phyloP scores from a whole-genome alignment of 2,797 vertebrate genomes.

The Anabacerthia variegaticeps region DNA sequence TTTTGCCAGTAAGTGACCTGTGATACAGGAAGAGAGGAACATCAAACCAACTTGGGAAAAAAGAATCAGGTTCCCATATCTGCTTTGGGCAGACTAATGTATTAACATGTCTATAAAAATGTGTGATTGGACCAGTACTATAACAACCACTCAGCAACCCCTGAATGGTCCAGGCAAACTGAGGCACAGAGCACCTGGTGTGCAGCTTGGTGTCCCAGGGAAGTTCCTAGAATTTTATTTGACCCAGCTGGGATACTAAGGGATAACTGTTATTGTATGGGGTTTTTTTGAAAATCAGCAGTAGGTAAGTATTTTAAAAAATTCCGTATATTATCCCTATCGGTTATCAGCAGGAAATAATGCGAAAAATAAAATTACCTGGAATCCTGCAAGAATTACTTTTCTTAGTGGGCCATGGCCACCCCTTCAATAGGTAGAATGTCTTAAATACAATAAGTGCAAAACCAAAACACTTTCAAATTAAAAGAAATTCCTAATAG shows the following conservation, averaged over 20 bases:
- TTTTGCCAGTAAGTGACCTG: not conserved
- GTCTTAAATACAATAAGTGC: not conserved
- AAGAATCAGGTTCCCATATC: not conserved
- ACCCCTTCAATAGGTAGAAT: not conserved
- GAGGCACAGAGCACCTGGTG: not conserved
- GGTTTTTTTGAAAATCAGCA: not conserved
- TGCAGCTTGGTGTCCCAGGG: not conserved
- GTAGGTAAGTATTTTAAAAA: not conserved
- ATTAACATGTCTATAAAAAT: not conserved
- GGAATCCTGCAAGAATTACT: not conserved
- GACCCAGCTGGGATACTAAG: not conserved
- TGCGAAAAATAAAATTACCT: not conserved
- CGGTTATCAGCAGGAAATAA: not conserved
- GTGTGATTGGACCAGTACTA: not conserved
- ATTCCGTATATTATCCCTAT: not conserved
- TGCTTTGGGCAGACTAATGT: not conserved
- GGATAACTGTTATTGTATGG: not conserved
- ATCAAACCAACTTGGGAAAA: not conserved
- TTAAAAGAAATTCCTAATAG: slow-evolving; percentile 22
- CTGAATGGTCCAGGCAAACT: not conserved
- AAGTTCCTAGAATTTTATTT: not conserved
- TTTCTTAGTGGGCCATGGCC: not conserved
- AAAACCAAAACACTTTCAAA: slow-evolving; percentile 42
- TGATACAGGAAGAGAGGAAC: not conserved
- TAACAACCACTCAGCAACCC: not conserved